These are phyloP conservation scores for Echeneis naucrates DNA, from an alignment of 2,797 vertebrate genomes.

Conservation along the genomic window DNA sequence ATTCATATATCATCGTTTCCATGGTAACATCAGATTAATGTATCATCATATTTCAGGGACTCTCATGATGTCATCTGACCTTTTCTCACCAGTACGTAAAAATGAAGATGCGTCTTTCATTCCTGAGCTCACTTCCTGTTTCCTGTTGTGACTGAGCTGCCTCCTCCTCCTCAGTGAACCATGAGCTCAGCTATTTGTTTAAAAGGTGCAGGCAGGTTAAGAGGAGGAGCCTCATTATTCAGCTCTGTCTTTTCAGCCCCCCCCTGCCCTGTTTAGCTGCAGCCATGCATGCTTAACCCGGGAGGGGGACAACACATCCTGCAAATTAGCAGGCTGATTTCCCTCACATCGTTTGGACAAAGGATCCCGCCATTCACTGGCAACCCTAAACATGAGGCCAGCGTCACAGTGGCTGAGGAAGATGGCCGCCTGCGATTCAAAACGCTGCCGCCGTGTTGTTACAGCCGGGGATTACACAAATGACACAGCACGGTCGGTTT, in stretches of 20 bases:
- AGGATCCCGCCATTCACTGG: slow-evolving; percentile 66
- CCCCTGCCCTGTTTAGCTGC: slow-evolving; percentile 68
- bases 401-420: slow-evolving; percentile 62
- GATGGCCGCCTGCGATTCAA: slow-evolving; percentile 81
- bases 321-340: slow-evolving; percentile 86
- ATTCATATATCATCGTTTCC: too few species aligned
- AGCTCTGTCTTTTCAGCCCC: slow-evolving; percentile 58
- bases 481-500: slow-evolving; percentile 77
- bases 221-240: slow-evolving; percentile 67
- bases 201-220: slow-evolving; percentile 73
- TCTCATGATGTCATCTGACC: too few species aligned
- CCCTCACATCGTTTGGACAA: slow-evolving; percentile 82
- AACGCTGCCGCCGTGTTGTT: slow-evolving; percentile 74
- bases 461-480: slow-evolving; percentile 81
- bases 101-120: too few species aligned
- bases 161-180: slow-evolving; percentile 32
- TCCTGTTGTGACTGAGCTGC: background rate
- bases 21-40: too few species aligned
- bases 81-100: too few species aligned
- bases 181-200: slow-evolving; percentile 76
- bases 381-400: slow-evolving; percentile 53
- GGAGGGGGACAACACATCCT: slow-evolving; percentile 77
- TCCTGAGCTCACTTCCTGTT: too few species aligned
- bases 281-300: slow-evolving; percentile 77
- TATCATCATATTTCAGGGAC: too few species aligned